A percentile compares a stretch with the other conserved stretches of the same genome.
These are phyloP conservation scores for Lycopodina hypogea DNA, from an alignment of 37 sponge, comb jelly and placozoan species.

Conservation along the genomic window DNA sequence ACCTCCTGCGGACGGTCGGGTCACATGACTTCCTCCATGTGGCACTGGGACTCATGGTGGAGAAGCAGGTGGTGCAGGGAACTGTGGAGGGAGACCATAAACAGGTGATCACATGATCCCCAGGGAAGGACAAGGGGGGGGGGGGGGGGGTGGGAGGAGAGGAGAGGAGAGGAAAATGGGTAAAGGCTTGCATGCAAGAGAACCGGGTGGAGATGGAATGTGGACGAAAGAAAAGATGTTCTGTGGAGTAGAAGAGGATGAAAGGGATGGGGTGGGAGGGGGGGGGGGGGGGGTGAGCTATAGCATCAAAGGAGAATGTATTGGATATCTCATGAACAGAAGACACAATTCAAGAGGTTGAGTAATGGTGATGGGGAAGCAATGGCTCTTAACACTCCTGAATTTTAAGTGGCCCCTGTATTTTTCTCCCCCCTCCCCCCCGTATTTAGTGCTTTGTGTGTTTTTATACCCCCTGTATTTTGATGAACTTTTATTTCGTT, in stretches of 20 bases:
- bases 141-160: background rate
- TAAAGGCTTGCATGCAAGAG: too few relatives aligned
- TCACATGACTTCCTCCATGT: slow-evolving; percentile 53
- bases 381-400: too few relatives aligned
- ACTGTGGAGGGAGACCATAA: background rate
- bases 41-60: slow-evolving; percentile 53
- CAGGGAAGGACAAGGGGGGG: background rate
- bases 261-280: background rate
- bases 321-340: too few relatives aligned
- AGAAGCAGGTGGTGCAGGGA: slow-evolving; percentile 39
- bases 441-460: background rate
- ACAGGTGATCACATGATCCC: slow-evolving; percentile 6
- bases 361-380: too few relatives aligned
- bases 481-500: background rate
- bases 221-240: too few relatives aligned
- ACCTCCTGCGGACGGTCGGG: slow-evolving; percentile 72
- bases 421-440: too few relatives aligned
- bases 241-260: background rate
- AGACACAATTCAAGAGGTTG: too few relatives aligned
- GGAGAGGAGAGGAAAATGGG: background rate
- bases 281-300: background rate
- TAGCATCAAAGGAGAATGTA: background rate
- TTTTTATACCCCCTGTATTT: background rate
- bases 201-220: too few relatives aligned
- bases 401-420: too few relatives aligned